Evolutionary conservation across 2,113 vertebrate genomes (phyloP), one percentile per base, ranked within the genome.

Genomic region (Progne subis): DNA sequence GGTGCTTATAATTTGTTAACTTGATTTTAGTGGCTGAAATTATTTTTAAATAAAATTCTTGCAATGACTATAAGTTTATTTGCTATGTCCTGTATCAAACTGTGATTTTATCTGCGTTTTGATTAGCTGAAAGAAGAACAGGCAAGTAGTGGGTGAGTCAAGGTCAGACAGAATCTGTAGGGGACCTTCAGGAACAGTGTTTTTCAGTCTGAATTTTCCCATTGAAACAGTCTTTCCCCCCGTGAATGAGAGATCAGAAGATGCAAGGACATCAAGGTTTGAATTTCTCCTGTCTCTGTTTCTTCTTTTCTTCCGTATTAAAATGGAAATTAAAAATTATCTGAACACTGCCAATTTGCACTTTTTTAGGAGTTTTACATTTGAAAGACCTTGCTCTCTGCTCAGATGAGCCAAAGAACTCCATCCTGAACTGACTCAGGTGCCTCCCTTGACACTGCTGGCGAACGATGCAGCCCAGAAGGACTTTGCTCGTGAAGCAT

Each of bases 391-490:
- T 9, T 79, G 12, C 9, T 75, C 4, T 12, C 25, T 82, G 17
- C 21, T 82, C 9, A 55, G 44, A 85, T 16, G 37, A 59, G 8
- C 11, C 53, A 12, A 63, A 46, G 31, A 31, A 1, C 19, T 65
- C 31, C 2, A 1, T 59, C 34, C 16, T 71, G 23, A 82, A 11
- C 2, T 34, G 6, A 39, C 9, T 20, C n/a, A 57, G 16, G 28
- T 49, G 37, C 7, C 25, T 71, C 37, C 15, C 32, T 80, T 2
- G 1, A 4, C 2, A 4, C 3, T 2, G 1, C 13, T 17, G 20
- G 28, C 24, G 74, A 86, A 44, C 53, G 60, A 32, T 8, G 46
- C 5, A 71, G 34, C 16, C 56, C 53, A 68, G 44, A 6, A 53
- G 43, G 20, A 43, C 41, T 53, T 44, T 18, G 14, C 6, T 63